Evolutionary conservation across 2,113 vertebrate species (phyloP), one percentile per base, ranked within the genome.

Genomic region (Tretioscincus oriximinensis): DNA sequence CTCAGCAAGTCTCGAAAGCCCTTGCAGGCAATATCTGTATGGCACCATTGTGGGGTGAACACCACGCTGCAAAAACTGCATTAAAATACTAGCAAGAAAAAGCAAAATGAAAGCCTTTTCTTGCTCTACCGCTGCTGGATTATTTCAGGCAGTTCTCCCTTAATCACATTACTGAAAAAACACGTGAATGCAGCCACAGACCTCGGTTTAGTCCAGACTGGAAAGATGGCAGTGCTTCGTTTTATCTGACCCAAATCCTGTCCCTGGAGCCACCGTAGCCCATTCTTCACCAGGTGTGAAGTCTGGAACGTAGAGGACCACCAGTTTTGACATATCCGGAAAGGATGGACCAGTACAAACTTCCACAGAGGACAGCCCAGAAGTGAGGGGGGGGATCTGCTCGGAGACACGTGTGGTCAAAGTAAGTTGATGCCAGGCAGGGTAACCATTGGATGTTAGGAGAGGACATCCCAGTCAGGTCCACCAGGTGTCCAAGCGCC

Each of bases 401-500:
- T 24, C 1, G 26, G 65, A 16, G 24, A 5, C 9, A 20, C 24
- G 3, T 18, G 21, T 11, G 14, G 26, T 22, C 12, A 0, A 2
- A 26, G 49, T 20, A 2, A 60, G 69, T 9, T 1, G 14, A 24
- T 5, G 16, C 20, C 10, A 16, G 47, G 4, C 9, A 63, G n/a
- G 2, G 1, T 1, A 31, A 20, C 5, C 1, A 4, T 5, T 3
- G 2, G 47, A 9, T 0, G 5, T 5, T 14, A 1, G 16, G 61
- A 12, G 1, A 2, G 2, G 14, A 4, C 1, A 0, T 1, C 2
- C 61, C 26, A 8, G 2, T 83, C 71, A 95, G 90, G 94, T 94
- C 94, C 95, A 95, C 92, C 95, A 94, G 6, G 95, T 90, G 70
- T 97, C 96, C 82, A 97, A 94, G 68, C 95, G 82, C 41, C 95